Evolutionary conservation across 2,888 invertebrate genomes (phyloP).

Genomic region (Lycaena phlaeas): DNA sequence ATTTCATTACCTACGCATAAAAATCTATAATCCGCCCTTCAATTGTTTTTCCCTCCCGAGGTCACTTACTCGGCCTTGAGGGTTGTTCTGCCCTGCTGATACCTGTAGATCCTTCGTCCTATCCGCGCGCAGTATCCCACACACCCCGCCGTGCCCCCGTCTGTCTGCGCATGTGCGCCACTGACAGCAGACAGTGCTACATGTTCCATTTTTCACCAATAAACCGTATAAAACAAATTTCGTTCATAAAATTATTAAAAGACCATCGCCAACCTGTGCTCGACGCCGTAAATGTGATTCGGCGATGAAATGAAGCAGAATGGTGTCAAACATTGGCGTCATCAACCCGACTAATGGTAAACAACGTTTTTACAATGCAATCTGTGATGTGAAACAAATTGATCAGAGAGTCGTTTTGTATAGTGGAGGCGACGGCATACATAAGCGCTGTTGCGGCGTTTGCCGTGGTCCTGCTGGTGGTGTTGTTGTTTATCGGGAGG

Average conservation of each 20-base stretch:
- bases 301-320: constrained; percentile 31
- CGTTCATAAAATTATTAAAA: background rate
- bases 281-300: background rate
- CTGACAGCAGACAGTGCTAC: constrained; percentile 57
- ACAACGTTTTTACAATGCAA: too few species aligned
- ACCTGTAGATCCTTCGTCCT: constrained; percentile 48
- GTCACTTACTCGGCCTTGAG: constrained; percentile 58
- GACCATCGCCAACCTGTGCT: background rate
- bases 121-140: constrained; percentile 42
- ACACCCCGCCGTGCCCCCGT: constrained; percentile 59
- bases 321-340: constrained; percentile 61
- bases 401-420: constrained; percentile 34
- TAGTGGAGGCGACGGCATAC: constrained; percentile 89
- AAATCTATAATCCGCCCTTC: constrained; percentile 12
- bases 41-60: constrained; percentile 19
- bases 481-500: constrained; percentile 90
- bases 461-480: constrained; percentile 84
- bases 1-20: constrained; percentile 10
- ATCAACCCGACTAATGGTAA: constrained; percentile 60
- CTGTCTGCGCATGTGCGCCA: constrained; percentile 46
- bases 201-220: constrained; percentile 39
- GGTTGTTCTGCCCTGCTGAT: constrained; percentile 22
- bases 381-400: constrained; percentile 15
- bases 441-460: constrained; percentile 90
- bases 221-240: background rate